phyloP scores from a whole-genome alignment of 2,888 invertebrate species.

The Encarsia formosa region DNA sequence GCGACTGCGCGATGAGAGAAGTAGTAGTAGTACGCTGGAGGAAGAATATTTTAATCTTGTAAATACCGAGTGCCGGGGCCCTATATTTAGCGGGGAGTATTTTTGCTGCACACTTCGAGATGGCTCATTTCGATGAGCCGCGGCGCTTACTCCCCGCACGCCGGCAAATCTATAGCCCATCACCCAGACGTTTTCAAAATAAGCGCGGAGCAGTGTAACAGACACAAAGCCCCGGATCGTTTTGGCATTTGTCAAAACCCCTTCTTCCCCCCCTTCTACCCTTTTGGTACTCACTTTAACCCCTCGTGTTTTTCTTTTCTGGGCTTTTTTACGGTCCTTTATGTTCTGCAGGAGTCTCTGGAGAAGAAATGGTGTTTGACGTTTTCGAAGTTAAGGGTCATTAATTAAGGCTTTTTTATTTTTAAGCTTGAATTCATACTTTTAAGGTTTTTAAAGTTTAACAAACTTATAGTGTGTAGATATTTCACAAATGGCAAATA shows the following conservation, averaged over 20 bases:
- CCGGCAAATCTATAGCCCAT: conserved; percentile 29
- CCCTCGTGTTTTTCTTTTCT: too few relatives aligned
- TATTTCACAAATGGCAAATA: too few relatives aligned
- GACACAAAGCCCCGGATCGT: conserved; percentile 49
- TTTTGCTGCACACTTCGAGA: conserved; percentile 28
- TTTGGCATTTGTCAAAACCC: conserved; percentile 49
- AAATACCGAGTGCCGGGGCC: conserved; percentile 37
- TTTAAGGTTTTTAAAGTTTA: too few relatives aligned
- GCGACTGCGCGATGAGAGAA: background rate
- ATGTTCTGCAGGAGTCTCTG: too few relatives aligned
- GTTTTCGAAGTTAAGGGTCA: too few relatives aligned
- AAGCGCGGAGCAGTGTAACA: conserved; percentile 35
- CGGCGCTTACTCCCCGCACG: conserved; percentile 33
- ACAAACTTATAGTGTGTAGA: too few relatives aligned
- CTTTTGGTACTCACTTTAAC: conserved; percentile 22
- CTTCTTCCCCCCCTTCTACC: conserved; percentile 2
- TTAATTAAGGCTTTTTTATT: too few relatives aligned
- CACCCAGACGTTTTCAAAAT: conserved; percentile 45
- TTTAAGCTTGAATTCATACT: too few relatives aligned
- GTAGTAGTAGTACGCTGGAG: conserved; percentile 5
- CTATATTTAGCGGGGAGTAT: conserved; percentile 44
- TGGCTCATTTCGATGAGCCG: conserved; percentile 49
- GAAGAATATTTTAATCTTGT: conserved; percentile 43
- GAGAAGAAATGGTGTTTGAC: too few relatives aligned
- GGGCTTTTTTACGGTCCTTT: too few relatives aligned